phyloP scores from a whole-genome alignment of 2,113 vertebrate genomes.

The Scytalopus superciliaris region DNA sequence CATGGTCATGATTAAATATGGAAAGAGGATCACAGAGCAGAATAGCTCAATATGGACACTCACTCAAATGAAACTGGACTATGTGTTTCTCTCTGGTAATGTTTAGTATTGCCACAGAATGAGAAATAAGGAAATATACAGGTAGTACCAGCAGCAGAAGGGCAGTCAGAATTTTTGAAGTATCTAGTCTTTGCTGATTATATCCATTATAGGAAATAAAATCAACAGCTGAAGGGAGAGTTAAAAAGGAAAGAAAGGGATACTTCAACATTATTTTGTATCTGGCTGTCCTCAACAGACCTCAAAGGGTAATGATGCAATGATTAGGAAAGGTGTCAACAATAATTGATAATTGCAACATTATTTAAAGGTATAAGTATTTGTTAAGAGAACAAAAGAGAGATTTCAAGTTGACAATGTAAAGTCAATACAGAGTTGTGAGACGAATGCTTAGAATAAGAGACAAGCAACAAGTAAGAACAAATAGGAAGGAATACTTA shows the following conservation, averaged over 20 bases:
- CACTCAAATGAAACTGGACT: neutral
- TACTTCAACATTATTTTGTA: neutral
- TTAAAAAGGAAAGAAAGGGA: neutral
- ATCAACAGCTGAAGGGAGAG: neutral
- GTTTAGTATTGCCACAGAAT: neutral
- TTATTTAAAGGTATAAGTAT: neutral
- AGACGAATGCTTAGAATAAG: neutral
- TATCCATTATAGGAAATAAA: neutral
- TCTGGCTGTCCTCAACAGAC: neutral
- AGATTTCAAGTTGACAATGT: neutral
- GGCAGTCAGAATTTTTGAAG: neutral
- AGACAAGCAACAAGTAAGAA: neutral
- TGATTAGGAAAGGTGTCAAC: neutral
- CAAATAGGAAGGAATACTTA: neutral
- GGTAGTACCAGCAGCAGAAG: neutral
- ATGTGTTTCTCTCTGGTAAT: neutral
- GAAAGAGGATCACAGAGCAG: fast-evolving
- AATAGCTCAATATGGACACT: neutral
- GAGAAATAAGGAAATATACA: neutral
- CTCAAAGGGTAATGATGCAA: neutral
- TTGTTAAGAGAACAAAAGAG: neutral
- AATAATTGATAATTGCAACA: neutral
- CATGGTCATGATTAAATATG: neutral
- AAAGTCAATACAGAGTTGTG: neutral
- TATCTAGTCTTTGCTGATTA: neutral